Conservation (phyloP, 2,888 invertebrate genomes). For the Tenthredo distinguenda region DNA sequence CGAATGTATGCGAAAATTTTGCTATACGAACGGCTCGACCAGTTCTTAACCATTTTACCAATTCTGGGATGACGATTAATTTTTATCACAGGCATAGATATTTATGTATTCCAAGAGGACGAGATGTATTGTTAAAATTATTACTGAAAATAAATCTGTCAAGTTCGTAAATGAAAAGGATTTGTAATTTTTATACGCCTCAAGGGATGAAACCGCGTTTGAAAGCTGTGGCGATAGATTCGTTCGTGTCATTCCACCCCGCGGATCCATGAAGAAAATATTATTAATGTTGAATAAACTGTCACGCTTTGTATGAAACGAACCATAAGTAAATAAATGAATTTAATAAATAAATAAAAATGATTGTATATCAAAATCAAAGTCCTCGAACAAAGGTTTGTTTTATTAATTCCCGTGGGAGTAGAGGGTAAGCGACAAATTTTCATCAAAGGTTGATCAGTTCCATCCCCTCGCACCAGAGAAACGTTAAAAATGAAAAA, state of each 20-base stretch:
- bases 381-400: conserved; percentile 1
- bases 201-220: not conserved
- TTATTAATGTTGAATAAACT: not conserved
- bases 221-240: not conserved
- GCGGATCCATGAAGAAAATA: not conserved
- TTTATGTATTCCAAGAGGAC: not conserved
- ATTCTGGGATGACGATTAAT: not conserved
- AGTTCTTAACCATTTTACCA: not conserved
- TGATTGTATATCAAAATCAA: not conserved
- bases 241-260: not conserved
- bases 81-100: not conserved
- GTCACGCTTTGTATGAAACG: not conserved
- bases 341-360: not conserved
- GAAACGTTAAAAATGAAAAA: not conserved
- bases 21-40: not conserved
- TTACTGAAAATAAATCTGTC: not conserved
- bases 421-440: conserved; percentile 5
- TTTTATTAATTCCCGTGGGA: conserved; percentile 7
- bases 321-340: not conserved
- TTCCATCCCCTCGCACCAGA: not conserved
- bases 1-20: not conserved
- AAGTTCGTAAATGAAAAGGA: not conserved
- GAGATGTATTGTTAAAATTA: not conserved
- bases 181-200: not conserved
- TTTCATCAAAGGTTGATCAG: conserved; percentile 34